Evolutionary conservation across 2,113 vertebrate genomes (phyloP).

Genomic region (Misgurnus mizolepis): DNA sequence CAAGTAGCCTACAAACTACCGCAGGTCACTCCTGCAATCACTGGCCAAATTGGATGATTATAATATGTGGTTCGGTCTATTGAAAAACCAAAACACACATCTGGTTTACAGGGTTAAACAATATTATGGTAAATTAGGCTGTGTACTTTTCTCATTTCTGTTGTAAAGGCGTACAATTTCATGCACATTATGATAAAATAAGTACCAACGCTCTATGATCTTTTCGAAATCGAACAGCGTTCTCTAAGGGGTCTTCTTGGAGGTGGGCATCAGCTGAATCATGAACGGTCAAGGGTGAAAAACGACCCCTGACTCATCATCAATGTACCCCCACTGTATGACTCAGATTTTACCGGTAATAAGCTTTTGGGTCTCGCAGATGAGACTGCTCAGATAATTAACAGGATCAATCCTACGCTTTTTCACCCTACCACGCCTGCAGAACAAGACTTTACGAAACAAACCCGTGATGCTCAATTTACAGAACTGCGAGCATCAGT

Average conservation of each 20-base stretch:
- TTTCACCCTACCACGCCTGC: slow-evolving; percentile 1
- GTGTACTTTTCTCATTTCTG: neutral
- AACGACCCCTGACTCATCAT: slow-evolving; percentile 12
- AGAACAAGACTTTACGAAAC: neutral
- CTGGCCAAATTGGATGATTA: neutral
- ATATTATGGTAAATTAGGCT: neutral
- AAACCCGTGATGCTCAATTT: neutral
- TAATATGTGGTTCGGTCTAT: neutral
- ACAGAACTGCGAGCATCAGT: slow-evolving; percentile 26
- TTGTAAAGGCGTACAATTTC: neutral
- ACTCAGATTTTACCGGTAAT: slow-evolving; percentile 46
- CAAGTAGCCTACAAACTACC: neutral
- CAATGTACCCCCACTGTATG: slow-evolving; percentile 33
- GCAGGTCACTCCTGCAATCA: neutral
- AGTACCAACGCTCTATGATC: neutral
- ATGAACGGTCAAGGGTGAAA: slow-evolving; percentile 3
- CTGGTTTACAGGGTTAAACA: neutral
- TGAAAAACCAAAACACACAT: neutral
- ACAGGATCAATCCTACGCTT: neutral
- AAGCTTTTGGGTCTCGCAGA: slow-evolving; percentile 17
- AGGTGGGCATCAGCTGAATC: slow-evolving; percentile 31
- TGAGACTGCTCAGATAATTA: slow-evolving; percentile 20
- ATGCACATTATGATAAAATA: neutral
- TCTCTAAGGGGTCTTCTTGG: slow-evolving; percentile 10
- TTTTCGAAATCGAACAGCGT: slow-evolving; percentile 6